phyloP scores from a whole-genome alignment of 1,140 invertebrate species.

The Drosophila pandora region DNA sequence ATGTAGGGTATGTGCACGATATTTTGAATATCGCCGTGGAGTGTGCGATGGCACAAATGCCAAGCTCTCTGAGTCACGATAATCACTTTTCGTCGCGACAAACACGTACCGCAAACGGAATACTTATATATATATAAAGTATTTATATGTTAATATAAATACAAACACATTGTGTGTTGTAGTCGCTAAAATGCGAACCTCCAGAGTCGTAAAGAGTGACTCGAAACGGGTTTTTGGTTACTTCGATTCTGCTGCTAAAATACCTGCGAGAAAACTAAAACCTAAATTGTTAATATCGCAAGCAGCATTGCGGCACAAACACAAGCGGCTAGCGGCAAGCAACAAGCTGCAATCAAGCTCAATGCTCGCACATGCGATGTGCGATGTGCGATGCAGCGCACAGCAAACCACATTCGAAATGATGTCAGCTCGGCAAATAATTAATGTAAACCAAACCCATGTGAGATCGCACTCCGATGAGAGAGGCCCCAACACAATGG shows the following conservation, averaged over 20 bases:
- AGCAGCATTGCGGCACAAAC: conserved; percentile 42
- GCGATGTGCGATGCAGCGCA: conserved; percentile 34
- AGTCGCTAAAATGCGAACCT: conserved; percentile 34
- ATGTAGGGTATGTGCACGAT: conserved; percentile 32
- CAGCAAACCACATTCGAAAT: conserved; percentile 67
- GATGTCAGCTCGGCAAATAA: conserved; percentile 69
- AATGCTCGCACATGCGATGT: conserved; percentile 73
- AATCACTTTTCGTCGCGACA: conserved; percentile 69
- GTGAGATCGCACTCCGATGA: conserved; percentile 68
- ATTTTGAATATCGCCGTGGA: conserved; percentile 55
- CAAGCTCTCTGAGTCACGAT: conserved; percentile 79
- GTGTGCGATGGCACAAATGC: conserved; percentile 71
- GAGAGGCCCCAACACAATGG: conserved; percentile 55
- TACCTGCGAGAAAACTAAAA: conserved; percentile 29
- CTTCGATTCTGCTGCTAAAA: conserved; percentile 43
- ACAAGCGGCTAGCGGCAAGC: background rate
- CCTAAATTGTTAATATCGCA: conserved; percentile 72
- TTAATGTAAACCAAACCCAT: conserved; percentile 66
- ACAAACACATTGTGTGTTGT: conserved; percentile 42
- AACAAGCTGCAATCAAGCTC: conserved; percentile 62
- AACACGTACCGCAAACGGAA: conserved; percentile 62
- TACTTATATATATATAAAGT: conserved; percentile 29
- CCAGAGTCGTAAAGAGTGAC: conserved; percentile 40
- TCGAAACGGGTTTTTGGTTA: conserved; percentile 46
- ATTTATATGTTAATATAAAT: conserved; percentile 46